A percentile compares a stretch with the other conserved stretches of the same genome.
Evolutionary conservation across 2,888 invertebrate species (phyloP).

Genomic region (Pyralis farinalis): DNA sequence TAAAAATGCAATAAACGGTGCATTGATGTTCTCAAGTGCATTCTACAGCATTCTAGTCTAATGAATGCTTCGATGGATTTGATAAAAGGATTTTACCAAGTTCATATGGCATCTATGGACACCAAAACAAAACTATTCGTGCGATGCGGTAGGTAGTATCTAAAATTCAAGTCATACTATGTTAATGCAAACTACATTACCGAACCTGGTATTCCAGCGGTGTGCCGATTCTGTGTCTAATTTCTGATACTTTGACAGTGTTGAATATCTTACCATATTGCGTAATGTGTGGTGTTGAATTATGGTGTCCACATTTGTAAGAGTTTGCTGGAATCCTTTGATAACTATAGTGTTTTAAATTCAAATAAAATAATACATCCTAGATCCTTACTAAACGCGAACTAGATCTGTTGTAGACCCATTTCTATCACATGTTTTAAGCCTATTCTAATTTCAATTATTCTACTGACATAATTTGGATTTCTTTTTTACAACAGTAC

Average conservation of each 20-base stretch:
- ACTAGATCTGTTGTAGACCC: no score
- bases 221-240: conserved; percentile 25
- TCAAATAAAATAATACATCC: no score
- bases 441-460: no score
- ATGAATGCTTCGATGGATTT: conserved; percentile 56
- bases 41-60: conserved; percentile 63
- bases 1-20: conserved; percentile 32
- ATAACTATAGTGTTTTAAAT: not conserved
- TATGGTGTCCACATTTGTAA: conserved; percentile 17
- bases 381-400: no score
- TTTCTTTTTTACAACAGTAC: no score
- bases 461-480: no score
- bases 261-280: conserved; percentile 34
- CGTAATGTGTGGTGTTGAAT: conserved; percentile 18
- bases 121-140: conserved; percentile 57
- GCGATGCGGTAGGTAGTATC: conserved; percentile 41
- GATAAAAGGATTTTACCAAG: conserved; percentile 38
- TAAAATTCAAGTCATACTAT: conserved; percentile 41
- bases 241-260: conserved; percentile 21
- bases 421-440: no score
- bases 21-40: conserved; percentile 37
- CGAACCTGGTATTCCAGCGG: conserved; percentile 30
- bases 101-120: conserved; percentile 52
- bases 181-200: conserved; percentile 63
- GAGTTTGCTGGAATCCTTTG: conserved; percentile 21